These are phyloP conservation scores for Drosophila tanythrix DNA, from an alignment of 2,888 invertebrate genomes.

Conservation along the genomic window DNA sequence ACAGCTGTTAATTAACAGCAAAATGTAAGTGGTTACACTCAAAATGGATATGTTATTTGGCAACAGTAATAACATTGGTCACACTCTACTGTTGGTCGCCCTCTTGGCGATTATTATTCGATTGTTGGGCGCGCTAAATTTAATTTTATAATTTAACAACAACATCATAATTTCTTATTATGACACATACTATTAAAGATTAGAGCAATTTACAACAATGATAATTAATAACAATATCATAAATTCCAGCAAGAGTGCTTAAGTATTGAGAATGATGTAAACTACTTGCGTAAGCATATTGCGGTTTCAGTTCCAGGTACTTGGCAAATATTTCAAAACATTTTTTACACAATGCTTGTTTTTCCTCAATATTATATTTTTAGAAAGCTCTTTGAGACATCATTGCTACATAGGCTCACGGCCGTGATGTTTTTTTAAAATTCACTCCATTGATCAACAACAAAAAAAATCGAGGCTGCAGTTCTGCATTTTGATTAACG, in stretches of 20 bases:
- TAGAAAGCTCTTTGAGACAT: slow-evolving; percentile 49
- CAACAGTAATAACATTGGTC: slow-evolving; percentile 1
- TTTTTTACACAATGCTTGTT: slow-evolving; percentile 15
- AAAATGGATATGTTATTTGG: slow-evolving; percentile 13
- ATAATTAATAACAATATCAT: background rate
- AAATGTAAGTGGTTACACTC: slow-evolving; percentile 30
- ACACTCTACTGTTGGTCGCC: slow-evolving; percentile 5
- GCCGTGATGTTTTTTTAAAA: slow-evolving; percentile 37
- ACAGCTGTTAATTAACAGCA: slow-evolving; percentile 25
- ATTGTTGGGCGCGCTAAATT: slow-evolving; percentile 9
- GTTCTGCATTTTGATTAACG: slow-evolving; percentile 69
- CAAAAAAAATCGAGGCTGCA: slow-evolving; percentile 31
- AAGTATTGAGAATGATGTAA: background rate
- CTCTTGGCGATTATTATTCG: slow-evolving; percentile 17
- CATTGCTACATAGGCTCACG: slow-evolving; percentile 34
- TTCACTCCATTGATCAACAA: slow-evolving; percentile 41
- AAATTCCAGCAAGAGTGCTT: background rate
- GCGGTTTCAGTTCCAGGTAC: background rate
- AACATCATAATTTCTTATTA: background rate
- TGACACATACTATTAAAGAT: too few relatives aligned
- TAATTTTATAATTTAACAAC: background rate
- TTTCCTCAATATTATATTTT: slow-evolving; percentile 27
- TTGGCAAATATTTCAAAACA: slow-evolving; percentile 11
- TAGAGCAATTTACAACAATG: background rate
- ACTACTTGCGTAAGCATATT: slow-evolving; percentile 6